Base-by-base conservation (phyloP, 2,797 vertebrate species). In the Xyrichtys novacula region DNA sequence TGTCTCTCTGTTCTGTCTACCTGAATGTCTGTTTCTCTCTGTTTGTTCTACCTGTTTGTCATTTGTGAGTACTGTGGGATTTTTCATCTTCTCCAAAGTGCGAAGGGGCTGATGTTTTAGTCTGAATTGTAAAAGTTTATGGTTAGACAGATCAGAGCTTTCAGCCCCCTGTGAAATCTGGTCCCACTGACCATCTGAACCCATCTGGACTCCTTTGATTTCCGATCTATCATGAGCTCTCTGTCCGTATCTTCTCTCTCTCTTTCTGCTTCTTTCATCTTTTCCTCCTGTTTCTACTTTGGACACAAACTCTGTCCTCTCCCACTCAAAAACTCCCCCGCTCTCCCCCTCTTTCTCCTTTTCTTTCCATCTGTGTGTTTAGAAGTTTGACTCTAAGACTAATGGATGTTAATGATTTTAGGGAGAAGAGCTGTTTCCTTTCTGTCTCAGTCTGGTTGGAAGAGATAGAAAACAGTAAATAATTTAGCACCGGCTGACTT, bases 401-500 rank as follows among this genome's bases (percentile, higher is more conserved):
- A 85, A 76, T 75, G 60, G 60, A 38, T 65, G 62, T 53, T 86
- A 81, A 88, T 80, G 76, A 80, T 80, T 84, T 79, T 72, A 46
- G 58, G 43, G 65, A 80, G 56, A 71, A 64, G 68, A 54, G 65
- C 19, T 61, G 50, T 74, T 69, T 78, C 61, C 71, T 67, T 62
- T 12, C 62, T 25, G 53, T 80, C 59, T 81, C 57, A 3, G 52
- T 80, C 74, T 80, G 72, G 76, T 67, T 63, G 64, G 60, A 65
- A 63, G 62, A 80, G 83, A 85, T 46, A 65, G 28, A 23, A 46
- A 43, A 61, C 46, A 61, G 76, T 86, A 72, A 85, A 86, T 86
- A 88, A 85, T 88, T 88, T 64, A 90, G 46, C 63, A 66, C 36
- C 48, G 48, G 65, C 74, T 72, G 74, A 77, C 82, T 81, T 85